phyloP scores from a whole-genome alignment of 2,888 invertebrate genomes.

The Papilio elwesi region DNA sequence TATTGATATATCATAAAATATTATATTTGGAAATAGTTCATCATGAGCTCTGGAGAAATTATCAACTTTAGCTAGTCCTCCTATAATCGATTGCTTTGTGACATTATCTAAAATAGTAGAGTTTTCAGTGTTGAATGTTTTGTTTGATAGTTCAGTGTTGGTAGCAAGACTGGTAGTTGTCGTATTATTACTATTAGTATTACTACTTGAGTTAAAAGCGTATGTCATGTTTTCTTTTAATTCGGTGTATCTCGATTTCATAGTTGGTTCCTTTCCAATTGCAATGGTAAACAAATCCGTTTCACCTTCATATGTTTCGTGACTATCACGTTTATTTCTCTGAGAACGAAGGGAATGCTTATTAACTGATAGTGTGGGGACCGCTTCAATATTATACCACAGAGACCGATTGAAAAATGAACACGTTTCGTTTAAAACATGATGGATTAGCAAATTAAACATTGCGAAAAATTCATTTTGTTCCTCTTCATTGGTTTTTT shows the following conservation, averaged over 20 bases:
- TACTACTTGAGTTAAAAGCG: constrained; percentile 29
- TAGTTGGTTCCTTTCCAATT: background rate
- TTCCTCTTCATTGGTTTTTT: constrained; percentile 60
- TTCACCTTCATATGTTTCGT: constrained; percentile 22
- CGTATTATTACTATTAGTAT: background rate
- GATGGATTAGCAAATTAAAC: constrained; percentile 57
- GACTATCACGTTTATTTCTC: constrained; percentile 59
- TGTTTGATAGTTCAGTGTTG: constrained; percentile 2
- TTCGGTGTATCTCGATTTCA: constrained; percentile 34
- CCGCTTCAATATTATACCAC: constrained; percentile 43
- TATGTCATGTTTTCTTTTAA: constrained; percentile 40
- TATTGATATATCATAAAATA: constrained; percentile 27
- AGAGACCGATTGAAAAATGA: constrained; percentile 58
- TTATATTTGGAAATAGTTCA: constrained; percentile 18
- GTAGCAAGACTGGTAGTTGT: background rate
- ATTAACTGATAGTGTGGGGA: constrained; percentile 36
- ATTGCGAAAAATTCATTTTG: constrained; percentile 59
- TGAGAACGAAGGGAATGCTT: constrained; percentile 53
- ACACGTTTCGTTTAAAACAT: constrained; percentile 61
- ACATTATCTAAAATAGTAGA: constrained; percentile 58
- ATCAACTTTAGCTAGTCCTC: constrained; percentile 14
- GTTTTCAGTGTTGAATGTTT: constrained; percentile 45
- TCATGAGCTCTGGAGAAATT: constrained; percentile 7
- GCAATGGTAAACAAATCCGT: background rate
- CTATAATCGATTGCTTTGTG: constrained; percentile 17